Base-by-base conservation (phyloP, 2,113 vertebrate species). In the Puffinus mauretanicus region DNA sequence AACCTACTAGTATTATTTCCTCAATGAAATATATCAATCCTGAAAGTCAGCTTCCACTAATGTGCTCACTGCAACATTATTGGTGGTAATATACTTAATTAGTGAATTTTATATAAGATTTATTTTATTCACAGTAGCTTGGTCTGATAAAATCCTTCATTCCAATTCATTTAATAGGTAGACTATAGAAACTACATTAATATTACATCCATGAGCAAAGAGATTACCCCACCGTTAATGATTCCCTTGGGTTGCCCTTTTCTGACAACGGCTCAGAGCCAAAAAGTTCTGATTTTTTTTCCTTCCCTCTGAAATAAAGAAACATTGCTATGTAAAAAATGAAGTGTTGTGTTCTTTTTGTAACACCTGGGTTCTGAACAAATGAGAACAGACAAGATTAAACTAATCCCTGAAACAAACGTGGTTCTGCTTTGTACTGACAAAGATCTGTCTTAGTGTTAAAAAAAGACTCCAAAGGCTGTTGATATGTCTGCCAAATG, bases 21-120 rank as follows among this genome's bases (percentile, higher is more conserved):
- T 96, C 93, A 51, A 96, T 95, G 96, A 98, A 98, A 97, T 97
- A 90, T 96, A 98, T 97, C 97, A 98, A 29, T 97, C 93, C 91
- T 97, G 95, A 96, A 96, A 96, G 97, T 97, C 96, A 96, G 89
- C 90, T 95, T 92, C 94, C 90, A 94, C 71, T 97, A 95, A 97
- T 96, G 94, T 97, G 79, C 84, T 97, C 94, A 93, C 87, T 97
- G 97, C 92, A 96, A 96, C 96, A 82, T 95, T 96, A 97, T 94
- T 94, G 96, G 94, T 96, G 83, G 79, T 94, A 97, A 97, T 96
- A 96, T 93, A 95, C 96, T 97, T 98, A 95, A 96, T 96, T 91
- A 96, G 90, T 77, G 94, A 96, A 97, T 98, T 92, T 97, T 97
- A 96, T 95, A 95, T 94, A 97, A 94, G 57, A 94, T 95, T 97